These are phyloP conservation scores for Lasius platythorax DNA, from an alignment of 2,888 invertebrate species.

Conservation along the genomic window DNA sequence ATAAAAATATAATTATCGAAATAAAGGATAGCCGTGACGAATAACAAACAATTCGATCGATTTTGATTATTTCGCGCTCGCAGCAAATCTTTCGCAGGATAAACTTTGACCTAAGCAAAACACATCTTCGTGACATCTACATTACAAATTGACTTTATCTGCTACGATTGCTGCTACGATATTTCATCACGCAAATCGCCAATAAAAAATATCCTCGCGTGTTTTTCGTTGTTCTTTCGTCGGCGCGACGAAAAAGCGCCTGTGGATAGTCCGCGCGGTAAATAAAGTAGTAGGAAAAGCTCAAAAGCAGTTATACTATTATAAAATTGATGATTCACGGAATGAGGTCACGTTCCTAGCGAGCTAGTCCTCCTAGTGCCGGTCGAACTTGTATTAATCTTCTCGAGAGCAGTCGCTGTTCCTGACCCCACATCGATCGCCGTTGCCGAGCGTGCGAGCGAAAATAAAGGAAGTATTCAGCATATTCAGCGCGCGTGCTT, in stretches of 20 bases:
- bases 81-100: not conserved
- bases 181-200: constrained; percentile 16
- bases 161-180: not conserved
- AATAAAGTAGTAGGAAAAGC: constrained; percentile 72
- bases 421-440: constrained; percentile 76
- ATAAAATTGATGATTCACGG: constrained; percentile 85
- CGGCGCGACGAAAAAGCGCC: not conserved
- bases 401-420: constrained; percentile 82
- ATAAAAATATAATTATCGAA: not conserved
- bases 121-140: not conserved
- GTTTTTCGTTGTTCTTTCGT: not conserved
- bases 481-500: constrained; percentile 47
- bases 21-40: no score
- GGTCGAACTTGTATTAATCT: constrained; percentile 81
- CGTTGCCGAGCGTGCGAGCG: constrained; percentile 56
- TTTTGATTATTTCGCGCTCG: not conserved
- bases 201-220: constrained; percentile 3
- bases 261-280: constrained; percentile 38
- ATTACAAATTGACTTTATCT: constrained; percentile 7
- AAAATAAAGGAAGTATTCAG: constrained; percentile 54
- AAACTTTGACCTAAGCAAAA: constrained; percentile 25
- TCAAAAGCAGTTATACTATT: constrained; percentile 79
- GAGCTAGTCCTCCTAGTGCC: constrained; percentile 68
- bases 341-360: constrained; percentile 82
- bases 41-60: not conserved